Percentiles rank a stretch among this genome's conserved stretches.
phyloP scores from a whole-genome alignment of 2,888 invertebrate genomes.

The Acronicta psi region DNA sequence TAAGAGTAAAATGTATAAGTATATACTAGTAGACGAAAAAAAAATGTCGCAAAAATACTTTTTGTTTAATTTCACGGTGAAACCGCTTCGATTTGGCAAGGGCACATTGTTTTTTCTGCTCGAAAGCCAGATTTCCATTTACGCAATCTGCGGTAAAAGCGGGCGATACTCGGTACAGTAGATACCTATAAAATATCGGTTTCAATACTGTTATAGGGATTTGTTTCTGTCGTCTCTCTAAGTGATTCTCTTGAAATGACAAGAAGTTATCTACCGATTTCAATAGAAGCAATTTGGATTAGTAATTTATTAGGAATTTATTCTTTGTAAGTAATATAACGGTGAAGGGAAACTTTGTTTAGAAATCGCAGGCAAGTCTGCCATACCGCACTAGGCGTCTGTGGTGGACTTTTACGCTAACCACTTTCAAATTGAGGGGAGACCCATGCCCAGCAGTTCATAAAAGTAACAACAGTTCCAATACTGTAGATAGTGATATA shows the following conservation, averaged over 20 bases:
- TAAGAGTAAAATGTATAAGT: no score
- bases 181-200: slow-evolving; percentile 72
- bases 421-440: no score
- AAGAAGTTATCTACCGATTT: not conserved
- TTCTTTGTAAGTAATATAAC: no score
- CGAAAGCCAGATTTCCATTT: slow-evolving; percentile 73
- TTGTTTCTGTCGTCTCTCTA: slow-evolving; percentile 15
- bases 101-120: slow-evolving; percentile 64
- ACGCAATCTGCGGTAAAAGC: slow-evolving; percentile 78
- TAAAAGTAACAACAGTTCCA: no score
- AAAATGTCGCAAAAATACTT: slow-evolving; percentile 4
- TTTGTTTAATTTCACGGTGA: slow-evolving; percentile 47
- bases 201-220: slow-evolving; percentile 64
- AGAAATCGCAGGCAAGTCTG: no score
- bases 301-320: no score
- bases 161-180: slow-evolving; percentile 68
- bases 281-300: no score
- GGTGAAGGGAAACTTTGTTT: no score
- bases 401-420: no score
- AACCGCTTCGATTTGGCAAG: slow-evolving; percentile 62
- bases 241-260: not conserved
- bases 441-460: no score
- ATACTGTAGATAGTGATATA: no score
- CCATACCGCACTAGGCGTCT: no score
- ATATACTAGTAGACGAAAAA: not conserved